phyloP scores from a whole-genome alignment of 2,113 vertebrate species.

The Craseonycteris thonglongyai region DNA sequence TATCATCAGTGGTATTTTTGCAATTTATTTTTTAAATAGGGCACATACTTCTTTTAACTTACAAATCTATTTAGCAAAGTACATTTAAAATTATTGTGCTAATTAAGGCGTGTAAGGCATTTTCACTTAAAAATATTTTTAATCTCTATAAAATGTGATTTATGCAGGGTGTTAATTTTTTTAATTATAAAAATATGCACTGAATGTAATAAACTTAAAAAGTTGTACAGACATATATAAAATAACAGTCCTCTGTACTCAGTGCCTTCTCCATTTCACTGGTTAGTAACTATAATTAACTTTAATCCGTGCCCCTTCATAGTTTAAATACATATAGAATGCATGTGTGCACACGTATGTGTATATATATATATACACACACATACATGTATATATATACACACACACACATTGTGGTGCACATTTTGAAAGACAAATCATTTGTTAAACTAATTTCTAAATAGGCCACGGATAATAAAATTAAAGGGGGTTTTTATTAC shows the following conservation, averaged over 20 bases:
- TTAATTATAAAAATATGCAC: neutral
- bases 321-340: neutral
- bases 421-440: neutral
- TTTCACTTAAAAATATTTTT: constrained; percentile 27
- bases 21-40: neutral
- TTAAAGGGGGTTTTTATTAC: neutral
- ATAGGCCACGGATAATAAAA: neutral
- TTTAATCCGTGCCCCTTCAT: neutral
- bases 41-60: constrained; percentile 1
- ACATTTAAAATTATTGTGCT: neutral
- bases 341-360: too few relatives aligned
- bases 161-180: neutral
- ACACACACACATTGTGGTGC: neutral
- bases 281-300: neutral
- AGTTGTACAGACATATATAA: neutral
- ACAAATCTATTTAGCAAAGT: neutral
- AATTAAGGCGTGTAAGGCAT: neutral
- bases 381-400: neutral
- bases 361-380: neutral
- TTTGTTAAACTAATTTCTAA: neutral
- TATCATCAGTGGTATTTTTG: constrained; percentile 1
- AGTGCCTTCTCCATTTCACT: neutral
- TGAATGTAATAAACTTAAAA: constrained; percentile 22
- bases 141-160: neutral
- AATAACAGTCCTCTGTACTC: neutral